phyloP scores from a whole-genome alignment of 2,888 invertebrate species.

The Troides aeacus region DNA sequence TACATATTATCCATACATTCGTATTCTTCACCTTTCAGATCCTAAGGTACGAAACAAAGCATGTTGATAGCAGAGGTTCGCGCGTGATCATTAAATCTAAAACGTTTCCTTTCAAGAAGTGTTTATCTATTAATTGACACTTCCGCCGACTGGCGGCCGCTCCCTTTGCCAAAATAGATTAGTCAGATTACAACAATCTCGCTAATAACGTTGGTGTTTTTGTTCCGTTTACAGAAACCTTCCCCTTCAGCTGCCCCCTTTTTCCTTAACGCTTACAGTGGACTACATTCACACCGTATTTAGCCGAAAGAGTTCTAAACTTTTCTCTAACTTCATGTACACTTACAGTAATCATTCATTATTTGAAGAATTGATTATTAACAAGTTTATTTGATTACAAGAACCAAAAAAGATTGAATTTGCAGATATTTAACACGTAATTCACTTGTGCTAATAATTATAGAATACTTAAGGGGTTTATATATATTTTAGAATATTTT shows the following conservation, averaged over 20 bases:
- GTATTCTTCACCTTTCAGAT: background rate
- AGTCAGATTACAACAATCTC: slow-evolving; percentile 81
- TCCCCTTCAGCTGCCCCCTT: slow-evolving; percentile 66
- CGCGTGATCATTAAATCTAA: slow-evolving; percentile 17
- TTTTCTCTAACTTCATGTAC: background rate
- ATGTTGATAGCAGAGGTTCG: slow-evolving; percentile 17
- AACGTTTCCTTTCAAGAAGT: slow-evolving; percentile 24
- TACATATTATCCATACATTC: background rate
- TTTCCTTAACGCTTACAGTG: slow-evolving; percentile 56
- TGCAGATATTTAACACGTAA: background rate
- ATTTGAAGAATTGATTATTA: background rate
- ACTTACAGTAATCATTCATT: background rate
- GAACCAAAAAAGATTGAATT: background rate
- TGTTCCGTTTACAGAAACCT: slow-evolving; percentile 75
- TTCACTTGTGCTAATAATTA: background rate
- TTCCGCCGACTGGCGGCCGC: slow-evolving; percentile 51
- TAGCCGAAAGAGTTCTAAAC: slow-evolving; percentile 11
- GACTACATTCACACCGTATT: slow-evolving; percentile 55
- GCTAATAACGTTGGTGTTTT: slow-evolving; percentile 80
- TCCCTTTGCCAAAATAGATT: slow-evolving; percentile 77
- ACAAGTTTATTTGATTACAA: background rate
- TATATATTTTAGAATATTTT: background rate
- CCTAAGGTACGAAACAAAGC: background rate
- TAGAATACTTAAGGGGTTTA: background rate
- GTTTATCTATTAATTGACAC: slow-evolving; percentile 65